Conservation (phyloP, 1,140 invertebrate species). For the Sipha flava region DNA sequence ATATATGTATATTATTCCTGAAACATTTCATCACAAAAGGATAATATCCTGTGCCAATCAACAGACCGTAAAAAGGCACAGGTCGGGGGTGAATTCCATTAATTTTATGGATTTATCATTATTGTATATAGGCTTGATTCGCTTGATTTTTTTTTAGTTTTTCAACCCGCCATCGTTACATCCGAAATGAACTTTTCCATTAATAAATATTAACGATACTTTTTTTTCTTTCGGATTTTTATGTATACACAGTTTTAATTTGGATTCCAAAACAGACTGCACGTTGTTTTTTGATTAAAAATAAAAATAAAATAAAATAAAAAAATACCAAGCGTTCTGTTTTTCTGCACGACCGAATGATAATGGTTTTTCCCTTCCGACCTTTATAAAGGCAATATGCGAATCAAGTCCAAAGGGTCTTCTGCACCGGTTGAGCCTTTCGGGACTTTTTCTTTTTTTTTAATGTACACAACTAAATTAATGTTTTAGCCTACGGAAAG, state of each 20-base stretch:
- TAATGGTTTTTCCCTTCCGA: constrained; percentile 32
- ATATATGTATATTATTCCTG: no score
- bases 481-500: constrained; percentile 1
- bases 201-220: constrained; percentile 30
- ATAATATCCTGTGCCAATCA: constrained; percentile 12
- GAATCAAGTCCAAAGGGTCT: constrained; percentile 30
- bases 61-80: constrained; percentile 5
- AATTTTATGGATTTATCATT: constrained; percentile 29
- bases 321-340: constrained; percentile 28
- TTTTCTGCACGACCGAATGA: constrained; percentile 32
- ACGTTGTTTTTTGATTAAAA: constrained; percentile 31
- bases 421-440: constrained; percentile 32
- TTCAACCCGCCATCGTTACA: neutral
- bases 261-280: constrained; percentile 20
- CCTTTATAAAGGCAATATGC: constrained; percentile 32
- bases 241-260: constrained; percentile 26
- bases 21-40: constrained; percentile 2
- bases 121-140: constrained; percentile 4
- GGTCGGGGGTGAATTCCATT: neutral
- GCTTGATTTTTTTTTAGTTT: constrained; percentile 5
- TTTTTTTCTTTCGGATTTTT: neutral
- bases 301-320: neutral
- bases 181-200: constrained; percentile 25
- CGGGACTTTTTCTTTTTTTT: constrained; percentile 19
- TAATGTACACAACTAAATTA: constrained; percentile 29